phyloP scores from a whole-genome alignment of 1,140 invertebrate species.

The Diabrotica undecimpunctata region DNA sequence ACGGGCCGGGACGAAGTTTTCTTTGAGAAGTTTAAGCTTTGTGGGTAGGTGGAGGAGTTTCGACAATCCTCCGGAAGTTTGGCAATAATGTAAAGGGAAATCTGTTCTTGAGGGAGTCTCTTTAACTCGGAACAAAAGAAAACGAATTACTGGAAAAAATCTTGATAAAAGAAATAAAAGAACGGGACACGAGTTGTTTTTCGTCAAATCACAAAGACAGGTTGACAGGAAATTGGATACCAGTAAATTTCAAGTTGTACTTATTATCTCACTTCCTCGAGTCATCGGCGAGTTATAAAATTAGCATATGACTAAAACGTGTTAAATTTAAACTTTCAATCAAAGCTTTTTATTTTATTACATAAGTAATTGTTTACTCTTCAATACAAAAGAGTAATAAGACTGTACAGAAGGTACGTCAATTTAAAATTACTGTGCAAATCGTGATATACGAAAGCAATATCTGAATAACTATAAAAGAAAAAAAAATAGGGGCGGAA shows the following conservation, averaged over 20 bases:
- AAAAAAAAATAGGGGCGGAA: too few relatives aligned
- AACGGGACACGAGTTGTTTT: neutral
- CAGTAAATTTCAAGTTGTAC: neutral
- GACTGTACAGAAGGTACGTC: too few relatives aligned
- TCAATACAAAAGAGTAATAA: too few relatives aligned
- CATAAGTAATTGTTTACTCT: too few relatives aligned
- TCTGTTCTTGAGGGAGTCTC: slow-evolving; percentile 1
- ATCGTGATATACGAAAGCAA: too few relatives aligned
- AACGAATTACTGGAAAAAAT: slow-evolving; percentile 2
- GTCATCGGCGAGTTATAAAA: too few relatives aligned
- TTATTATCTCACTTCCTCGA: neutral
- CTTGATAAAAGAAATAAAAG: slow-evolving; percentile 2
- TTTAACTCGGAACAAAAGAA: slow-evolving; percentile 1
- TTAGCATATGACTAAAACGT: too few relatives aligned
- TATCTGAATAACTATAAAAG: too few relatives aligned
- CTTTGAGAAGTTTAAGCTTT: slow-evolving; percentile 1
- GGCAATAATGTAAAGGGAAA: slow-evolving; percentile 1
- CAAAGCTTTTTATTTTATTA: too few relatives aligned
- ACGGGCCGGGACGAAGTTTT: neutral
- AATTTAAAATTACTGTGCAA: too few relatives aligned
- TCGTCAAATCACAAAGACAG: neutral
- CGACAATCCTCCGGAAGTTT: neutral
- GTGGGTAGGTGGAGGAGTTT: slow-evolving; percentile 1
- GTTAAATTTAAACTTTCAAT: too few relatives aligned
- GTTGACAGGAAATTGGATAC: neutral